Evolutionary conservation across 2,113 vertebrate species (phyloP), one percentile per base, ranked within the genome.

Genomic region (Pleuronectes platessa): DNA sequence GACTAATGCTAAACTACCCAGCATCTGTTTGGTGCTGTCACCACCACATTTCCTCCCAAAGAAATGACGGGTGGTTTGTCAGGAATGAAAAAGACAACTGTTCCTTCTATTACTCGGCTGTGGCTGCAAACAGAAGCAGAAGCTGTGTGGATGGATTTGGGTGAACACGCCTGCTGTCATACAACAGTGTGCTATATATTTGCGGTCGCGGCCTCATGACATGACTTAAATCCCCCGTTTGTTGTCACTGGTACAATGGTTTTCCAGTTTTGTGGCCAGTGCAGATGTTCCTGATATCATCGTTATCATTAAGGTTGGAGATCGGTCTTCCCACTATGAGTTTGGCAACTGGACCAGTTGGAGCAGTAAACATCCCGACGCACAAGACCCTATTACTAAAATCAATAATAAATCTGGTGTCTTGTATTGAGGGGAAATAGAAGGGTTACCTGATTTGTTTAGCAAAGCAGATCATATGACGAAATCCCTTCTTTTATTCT

Each of bases 1-100:
- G 85, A 90, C 71, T 74, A 77, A 85, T 87, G 83, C 71, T 88
- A 86, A 93, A 42, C 78, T 88, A 88, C 89, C 62, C 68, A 74
- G 84, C 89, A 91, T 87, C 81, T 92, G 90, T 74, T 85, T 53
- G 83, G 61, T 26, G 62, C 79, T 85, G 81, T 90, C 81, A 79
- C 55, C 76, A 76, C 78, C 55, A 20, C 60, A 71, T 45, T 53
- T 68, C 61, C 68, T 82, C 59, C 78, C 53, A 65, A 69, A 82
- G 60, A 82, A 80, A 80, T 80, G 54, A 80, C 45, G 69, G 75
- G 60, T 51, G 71, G 76, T 68, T 81, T 79, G 74, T 51, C 63
- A 68, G 61, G 67, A 66, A 78, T 68, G 62, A 81, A 74, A 74
- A 74, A 70, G 63, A 64, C 65, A 74, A 79, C 68, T 72, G 69